Evolutionary conservation across 2,113 vertebrate species (phyloP).

Genomic region (Zingel zingel): DNA sequence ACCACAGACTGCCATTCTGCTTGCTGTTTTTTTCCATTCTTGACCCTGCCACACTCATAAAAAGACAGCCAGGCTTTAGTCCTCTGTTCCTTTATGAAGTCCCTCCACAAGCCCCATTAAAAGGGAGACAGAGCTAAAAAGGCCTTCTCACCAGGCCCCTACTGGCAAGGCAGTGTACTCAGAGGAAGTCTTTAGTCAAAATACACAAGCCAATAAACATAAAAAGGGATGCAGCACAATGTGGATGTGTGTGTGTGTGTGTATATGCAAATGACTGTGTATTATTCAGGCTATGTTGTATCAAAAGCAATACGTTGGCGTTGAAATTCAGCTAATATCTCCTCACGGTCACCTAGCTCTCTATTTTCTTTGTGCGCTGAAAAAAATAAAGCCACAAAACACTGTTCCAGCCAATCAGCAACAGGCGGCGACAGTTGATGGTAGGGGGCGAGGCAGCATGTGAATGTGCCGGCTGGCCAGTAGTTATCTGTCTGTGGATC

Average conservation of each 20-base stretch:
- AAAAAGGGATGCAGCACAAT: constrained; percentile 10
- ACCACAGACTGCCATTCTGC: constrained; percentile 42
- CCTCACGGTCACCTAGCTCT: no score
- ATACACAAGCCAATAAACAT: constrained; percentile 5
- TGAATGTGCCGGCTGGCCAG: no score
- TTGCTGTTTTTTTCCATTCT: constrained; percentile 18
- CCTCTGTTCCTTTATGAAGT: constrained; percentile 36
- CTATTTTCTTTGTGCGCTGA: no score
- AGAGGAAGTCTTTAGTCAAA: constrained; percentile 32
- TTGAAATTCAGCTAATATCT: no score
- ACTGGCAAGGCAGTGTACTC: constrained; percentile 13
- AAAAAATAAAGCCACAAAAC: no score
- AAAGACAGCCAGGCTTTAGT: constrained; percentile 28
- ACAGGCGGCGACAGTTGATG: no score
- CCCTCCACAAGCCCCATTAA: constrained; percentile 33
- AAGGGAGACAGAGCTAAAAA: constrained; percentile 40
- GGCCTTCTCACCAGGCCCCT: constrained; percentile 24
- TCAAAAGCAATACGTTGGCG: background rate
- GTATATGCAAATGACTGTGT: constrained; percentile 9
- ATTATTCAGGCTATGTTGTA: constrained; percentile 5
- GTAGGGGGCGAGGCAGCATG: no score
- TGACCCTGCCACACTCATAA: constrained; percentile 37
- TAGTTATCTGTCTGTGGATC: no score
- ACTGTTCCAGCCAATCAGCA: no score
- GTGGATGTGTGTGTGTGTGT: background rate